Percentiles rank a stretch among this genome's conserved stretches.
Evolutionary conservation across 2,888 invertebrate species (phyloP).

Genomic region (Pogonocherus hispidulus): DNA sequence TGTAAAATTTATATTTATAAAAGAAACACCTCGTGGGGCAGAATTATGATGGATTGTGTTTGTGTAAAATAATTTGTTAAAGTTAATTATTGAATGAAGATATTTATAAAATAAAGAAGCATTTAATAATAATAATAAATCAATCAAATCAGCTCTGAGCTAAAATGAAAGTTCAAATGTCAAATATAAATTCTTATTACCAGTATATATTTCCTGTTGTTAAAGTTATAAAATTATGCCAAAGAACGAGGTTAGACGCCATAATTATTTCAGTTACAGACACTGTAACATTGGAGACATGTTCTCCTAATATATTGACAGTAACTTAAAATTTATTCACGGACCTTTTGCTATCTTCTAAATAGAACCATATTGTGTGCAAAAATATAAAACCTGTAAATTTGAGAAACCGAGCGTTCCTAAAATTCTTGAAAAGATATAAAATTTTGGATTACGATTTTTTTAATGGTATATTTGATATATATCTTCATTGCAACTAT

Average conservation of each 20-base stretch:
- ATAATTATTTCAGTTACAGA: neutral
- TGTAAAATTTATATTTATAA: neutral
- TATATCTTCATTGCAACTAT: no score
- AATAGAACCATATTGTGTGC: no score
- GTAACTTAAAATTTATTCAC: no score
- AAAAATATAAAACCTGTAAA: no score
- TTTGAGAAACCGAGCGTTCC: no score
- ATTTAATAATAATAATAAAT: conserved; percentile 36
- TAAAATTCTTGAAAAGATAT: no score
- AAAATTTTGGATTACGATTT: no score
- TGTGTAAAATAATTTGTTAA: conserved; percentile 34
- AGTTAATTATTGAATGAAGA: conserved; percentile 35
- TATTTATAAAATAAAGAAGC: conserved; percentile 22
- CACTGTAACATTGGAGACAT: no score
- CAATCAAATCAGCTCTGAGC: conserved; percentile 42
- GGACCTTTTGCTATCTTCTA: no score
- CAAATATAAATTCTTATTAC: conserved; percentile 45
- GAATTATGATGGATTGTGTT: conserved; percentile 11
- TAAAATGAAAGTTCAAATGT: conserved; percentile 47
- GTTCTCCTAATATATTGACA: no score
- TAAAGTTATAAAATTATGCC: conserved; percentile 32
- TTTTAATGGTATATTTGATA: no score
- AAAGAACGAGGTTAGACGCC: conserved; percentile 24
- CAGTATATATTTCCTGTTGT: conserved; percentile 49
- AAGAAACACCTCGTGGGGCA: neutral